Evolutionary conservation across 2,113 vertebrate species (phyloP).

Genomic region (Guaruba guarouba): DNA sequence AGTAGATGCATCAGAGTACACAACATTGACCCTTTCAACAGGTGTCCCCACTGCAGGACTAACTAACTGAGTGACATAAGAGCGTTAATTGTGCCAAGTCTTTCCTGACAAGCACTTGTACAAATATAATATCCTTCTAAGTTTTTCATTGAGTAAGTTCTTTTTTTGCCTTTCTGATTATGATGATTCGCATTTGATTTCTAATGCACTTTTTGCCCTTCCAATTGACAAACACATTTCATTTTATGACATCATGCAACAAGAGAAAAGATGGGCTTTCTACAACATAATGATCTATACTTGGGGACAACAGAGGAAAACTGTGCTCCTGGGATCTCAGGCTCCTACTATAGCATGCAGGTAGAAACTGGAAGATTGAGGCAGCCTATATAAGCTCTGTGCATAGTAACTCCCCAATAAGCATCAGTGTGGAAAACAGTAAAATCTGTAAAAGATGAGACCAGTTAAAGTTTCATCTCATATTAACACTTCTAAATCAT

Average conservation of each 20-base stretch:
- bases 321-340: background rate
- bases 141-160: background rate
- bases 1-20: background rate
- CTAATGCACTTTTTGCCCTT: background rate
- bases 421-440: background rate
- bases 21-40: background rate
- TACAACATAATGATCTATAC: background rate
- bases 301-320: rapidly evolving
- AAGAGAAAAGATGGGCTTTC: background rate
- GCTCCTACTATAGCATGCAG: background rate
- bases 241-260: background rate
- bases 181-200: background rate
- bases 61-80: background rate
- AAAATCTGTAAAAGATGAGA: background rate
- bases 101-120: background rate
- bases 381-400: background rate
- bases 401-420: background rate
- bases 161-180: background rate
- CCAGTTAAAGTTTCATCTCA: background rate
- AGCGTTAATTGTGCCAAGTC: background rate
- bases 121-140: background rate
- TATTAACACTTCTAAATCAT: background rate
- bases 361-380: background rate
- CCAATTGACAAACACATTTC: background rate
- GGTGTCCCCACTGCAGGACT: background rate